Evolutionary conservation across 2,113 vertebrate genomes (phyloP), one percentile per base, ranked within the genome.

Genomic region (Prionailurus viverrinus): DNA sequence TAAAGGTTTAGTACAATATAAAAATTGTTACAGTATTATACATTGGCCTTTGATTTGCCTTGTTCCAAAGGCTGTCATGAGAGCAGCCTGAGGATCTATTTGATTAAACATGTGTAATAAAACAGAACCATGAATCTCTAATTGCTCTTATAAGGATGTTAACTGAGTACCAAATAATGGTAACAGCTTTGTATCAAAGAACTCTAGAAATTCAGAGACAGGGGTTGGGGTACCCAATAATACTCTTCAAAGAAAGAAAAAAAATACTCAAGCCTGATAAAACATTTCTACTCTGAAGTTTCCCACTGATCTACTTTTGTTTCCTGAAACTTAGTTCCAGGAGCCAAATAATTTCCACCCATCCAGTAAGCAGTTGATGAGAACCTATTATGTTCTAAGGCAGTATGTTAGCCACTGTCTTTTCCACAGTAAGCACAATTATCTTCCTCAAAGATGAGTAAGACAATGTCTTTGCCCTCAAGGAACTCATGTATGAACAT

Each of bases 201-300:
- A 89, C 33, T 71, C 63, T 27, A 86, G 74, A 95, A 68, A 84
- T 58, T 92, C 45, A 85, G 71, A 84, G 25, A 19, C 21, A 93
- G 25, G 58, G n/a, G 48, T 33, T 76, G 23, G 9, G 25, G 19
- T 66, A 9, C 16, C 55, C 25, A 4, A 74, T 69, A 69, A 73
- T 7, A 16, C 9, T 69, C 63, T 74, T 94, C 63, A 16, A 61
- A 55, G 41, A 95, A 66, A 31, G 13, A 45, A 92, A 95, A 74
- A 79, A 65, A 74, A 21, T 27, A 63, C n/a, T 74, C 6, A 29
- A 61, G 9, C 53, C 39, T 91, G n/a, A 51, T 66, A 16, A 87
- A 83, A 73, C 8, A 61, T 66, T 94, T 88, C 16, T 78, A 53
- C 23, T 84, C 25, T 36, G 71, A 78, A 41, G 31, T 76, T 93